Evolutionary conservation across 2,113 vertebrate genomes (phyloP).

Genomic region (Peromyscus maniculatus): DNA sequence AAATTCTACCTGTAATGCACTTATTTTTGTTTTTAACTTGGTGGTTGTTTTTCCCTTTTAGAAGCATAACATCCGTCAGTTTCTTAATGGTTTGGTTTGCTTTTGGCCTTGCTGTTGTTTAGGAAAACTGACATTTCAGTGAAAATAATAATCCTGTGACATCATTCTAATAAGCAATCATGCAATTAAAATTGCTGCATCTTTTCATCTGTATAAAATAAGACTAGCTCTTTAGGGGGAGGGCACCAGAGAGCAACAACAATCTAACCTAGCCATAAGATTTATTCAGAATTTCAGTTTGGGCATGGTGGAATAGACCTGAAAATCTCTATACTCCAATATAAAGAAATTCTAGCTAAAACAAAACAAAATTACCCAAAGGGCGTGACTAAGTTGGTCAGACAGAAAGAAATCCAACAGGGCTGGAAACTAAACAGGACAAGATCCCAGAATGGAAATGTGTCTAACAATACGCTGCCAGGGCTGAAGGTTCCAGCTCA

Average conservation of each 20-base stretch:
- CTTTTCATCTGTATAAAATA: neutral
- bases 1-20: neutral
- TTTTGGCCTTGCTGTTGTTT: neutral
- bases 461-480: neutral
- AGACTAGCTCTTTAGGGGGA: neutral
- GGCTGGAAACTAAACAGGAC: neutral
- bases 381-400: neutral
- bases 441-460: neutral
- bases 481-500: neutral
- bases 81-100: neutral
- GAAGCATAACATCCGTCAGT: neutral
- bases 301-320: too few species aligned
- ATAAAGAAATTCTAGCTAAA: neutral
- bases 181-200: neutral
- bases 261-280: neutral
- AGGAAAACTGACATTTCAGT: neutral
- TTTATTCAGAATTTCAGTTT: neutral
- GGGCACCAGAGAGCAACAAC: neutral
- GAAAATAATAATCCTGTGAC: neutral
- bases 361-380: neutral
- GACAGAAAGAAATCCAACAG: neutral
- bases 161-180: neutral
- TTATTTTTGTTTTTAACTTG: neutral
- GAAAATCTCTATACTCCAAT: neutral
- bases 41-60: neutral